Conservation (phyloP, 2,113 vertebrate genomes). For the Phoenicopterus ruber region DNA sequence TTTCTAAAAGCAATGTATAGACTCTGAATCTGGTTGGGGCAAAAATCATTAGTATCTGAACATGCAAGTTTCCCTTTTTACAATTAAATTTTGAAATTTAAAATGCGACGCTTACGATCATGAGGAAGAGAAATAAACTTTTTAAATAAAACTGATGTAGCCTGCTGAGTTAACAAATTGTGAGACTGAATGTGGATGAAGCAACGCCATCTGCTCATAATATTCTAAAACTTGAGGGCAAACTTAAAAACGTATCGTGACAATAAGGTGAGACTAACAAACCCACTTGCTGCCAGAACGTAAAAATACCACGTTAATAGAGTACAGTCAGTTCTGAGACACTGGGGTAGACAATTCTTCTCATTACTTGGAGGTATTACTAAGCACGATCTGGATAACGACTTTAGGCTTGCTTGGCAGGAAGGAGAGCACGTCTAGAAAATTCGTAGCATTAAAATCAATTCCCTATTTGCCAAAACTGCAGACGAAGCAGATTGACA, state of each 20-base stretch:
- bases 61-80: background rate
- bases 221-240: background rate
- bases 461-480: background rate
- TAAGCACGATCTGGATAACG: background rate
- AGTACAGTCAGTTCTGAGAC: background rate
- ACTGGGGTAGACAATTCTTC: fast-evolving
- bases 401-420: background rate
- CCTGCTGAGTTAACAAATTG: background rate
- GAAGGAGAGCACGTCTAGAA: background rate
- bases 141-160: background rate
- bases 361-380: too few species aligned
- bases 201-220: fast-evolving
- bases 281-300: background rate
- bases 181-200: background rate
- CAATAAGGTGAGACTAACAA: background rate
- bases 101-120: background rate
- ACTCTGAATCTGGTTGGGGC: background rate
- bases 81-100: background rate
- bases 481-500: background rate
- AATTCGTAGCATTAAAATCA: background rate
- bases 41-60: background rate
- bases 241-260: background rate
- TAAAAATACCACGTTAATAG: fast-evolving
- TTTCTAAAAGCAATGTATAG: background rate
- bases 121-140: slow-evolving; percentile 4